phyloP scores from a whole-genome alignment of 1,140 invertebrate species.

The Centruroides vittatus region DNA sequence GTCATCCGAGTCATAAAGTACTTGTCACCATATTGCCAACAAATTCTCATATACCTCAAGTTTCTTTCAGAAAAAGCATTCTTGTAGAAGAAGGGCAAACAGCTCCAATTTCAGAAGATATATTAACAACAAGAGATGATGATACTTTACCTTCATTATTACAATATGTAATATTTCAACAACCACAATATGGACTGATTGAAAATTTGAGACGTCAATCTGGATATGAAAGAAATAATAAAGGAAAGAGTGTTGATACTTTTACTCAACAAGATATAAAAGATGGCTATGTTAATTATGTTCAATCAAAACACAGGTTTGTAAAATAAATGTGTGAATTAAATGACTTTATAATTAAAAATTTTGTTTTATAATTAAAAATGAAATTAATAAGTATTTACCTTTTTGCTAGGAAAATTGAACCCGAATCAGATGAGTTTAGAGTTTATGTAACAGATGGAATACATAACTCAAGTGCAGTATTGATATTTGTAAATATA shows the following conservation, averaged over 20 bases:
- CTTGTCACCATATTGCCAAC: slow-evolving; percentile 7
- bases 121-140: slow-evolving; percentile 8
- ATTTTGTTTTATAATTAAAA: no score
- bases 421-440: slow-evolving; percentile 14
- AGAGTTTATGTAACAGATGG: slow-evolving; percentile 12
- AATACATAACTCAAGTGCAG: slow-evolving; percentile 9
- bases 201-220: slow-evolving; percentile 10
- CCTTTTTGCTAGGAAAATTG: slow-evolving; percentile 2
- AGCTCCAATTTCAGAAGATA: slow-evolving; percentile 6
- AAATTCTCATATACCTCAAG: slow-evolving; percentile 6
- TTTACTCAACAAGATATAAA: slow-evolving; percentile 12
- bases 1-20: slow-evolving; percentile 4
- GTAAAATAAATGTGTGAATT: not conserved
- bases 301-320: slow-evolving; percentile 10
- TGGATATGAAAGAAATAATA: slow-evolving; percentile 7
- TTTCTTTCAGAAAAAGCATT: slow-evolving; percentile 11
- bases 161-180: slow-evolving; percentile 21
- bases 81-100: slow-evolving; percentile 10
- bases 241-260: slow-evolving; percentile 3
- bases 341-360: not conserved
- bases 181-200: slow-evolving; percentile 27
- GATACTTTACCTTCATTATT: slow-evolving; percentile 16
- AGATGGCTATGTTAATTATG: slow-evolving; percentile 8
- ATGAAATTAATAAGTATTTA: not conserved
- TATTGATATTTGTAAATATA: slow-evolving; percentile 10